phyloP scores from a whole-genome alignment of 2,113 vertebrate species.

The Alethe diademata region DNA sequence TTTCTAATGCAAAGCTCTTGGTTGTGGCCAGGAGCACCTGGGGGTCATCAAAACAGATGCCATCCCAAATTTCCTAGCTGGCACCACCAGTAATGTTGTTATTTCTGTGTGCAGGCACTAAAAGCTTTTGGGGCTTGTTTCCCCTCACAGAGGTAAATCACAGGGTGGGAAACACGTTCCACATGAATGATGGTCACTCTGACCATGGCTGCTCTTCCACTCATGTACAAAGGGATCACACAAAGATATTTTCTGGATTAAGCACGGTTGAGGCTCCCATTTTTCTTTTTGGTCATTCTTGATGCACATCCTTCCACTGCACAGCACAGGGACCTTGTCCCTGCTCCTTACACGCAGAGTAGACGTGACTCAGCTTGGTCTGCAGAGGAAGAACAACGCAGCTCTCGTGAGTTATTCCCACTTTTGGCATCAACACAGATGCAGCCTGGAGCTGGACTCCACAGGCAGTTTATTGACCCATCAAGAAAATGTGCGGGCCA shows the following conservation, averaged over 20 bases:
- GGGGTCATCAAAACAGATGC: not conserved
- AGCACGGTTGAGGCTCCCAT: not conserved
- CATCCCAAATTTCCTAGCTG: not conserved
- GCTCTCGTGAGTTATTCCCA: not conserved
- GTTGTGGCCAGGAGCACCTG: too few species aligned
- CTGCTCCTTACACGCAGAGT: not conserved
- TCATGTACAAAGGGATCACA: accelerated
- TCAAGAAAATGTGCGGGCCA: not conserved
- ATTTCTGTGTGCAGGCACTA: not conserved
- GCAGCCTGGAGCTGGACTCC: not conserved
- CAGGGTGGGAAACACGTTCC: accelerated
- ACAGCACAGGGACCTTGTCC: not conserved
- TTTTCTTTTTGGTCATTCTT: not conserved
- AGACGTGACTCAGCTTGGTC: not conserved
- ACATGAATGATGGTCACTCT: not conserved
- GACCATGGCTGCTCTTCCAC: not conserved
- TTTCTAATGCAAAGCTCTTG: not conserved
- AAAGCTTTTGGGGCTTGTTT: not conserved
- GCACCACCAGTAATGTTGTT: accelerated
- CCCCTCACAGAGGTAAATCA: not conserved
- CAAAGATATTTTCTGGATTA: not conserved
- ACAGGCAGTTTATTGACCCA: not conserved
- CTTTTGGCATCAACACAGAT: not conserved
- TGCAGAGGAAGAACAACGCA: not conserved
- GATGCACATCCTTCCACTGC: not conserved